These are phyloP conservation scores for Synanthedon formicaeformis DNA, from an alignment of 2,888 invertebrate genomes.

Conservation along the genomic window DNA sequence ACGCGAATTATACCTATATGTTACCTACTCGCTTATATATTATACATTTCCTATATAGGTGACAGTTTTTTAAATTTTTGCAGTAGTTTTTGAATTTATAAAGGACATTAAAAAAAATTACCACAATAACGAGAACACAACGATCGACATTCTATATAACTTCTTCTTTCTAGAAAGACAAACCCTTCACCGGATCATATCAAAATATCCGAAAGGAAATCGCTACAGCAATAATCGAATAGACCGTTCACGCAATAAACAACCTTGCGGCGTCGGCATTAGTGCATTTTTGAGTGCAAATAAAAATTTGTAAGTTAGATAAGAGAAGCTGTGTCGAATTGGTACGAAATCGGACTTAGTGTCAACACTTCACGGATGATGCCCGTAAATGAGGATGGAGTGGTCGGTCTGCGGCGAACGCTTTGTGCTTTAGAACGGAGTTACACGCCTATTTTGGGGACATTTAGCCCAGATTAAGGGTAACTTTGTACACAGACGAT, in stretches of 20 bases:
- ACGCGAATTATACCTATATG: too few species aligned
- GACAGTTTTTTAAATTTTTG: too few species aligned
- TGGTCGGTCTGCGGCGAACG: conserved; percentile 15
- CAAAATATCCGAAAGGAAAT: conserved; percentile 31
- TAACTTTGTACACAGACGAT: conserved; percentile 1
- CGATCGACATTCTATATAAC: conserved; percentile 10
- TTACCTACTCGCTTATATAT: too few species aligned
- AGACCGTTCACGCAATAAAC: conserved; percentile 10
- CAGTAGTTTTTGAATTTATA: too few species aligned
- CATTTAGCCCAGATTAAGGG: conserved; percentile 7
- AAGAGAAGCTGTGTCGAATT: conserved; percentile 50
- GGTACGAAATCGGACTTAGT: conserved; percentile 62
- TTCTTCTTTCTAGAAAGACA: conserved; percentile 6
- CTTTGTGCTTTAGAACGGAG: conserved; percentile 43
- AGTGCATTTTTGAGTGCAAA: conserved; percentile 6
- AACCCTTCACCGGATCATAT: conserved; percentile 13
- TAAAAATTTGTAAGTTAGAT: conserved; percentile 27
- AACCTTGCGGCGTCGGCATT: conserved; percentile 14
- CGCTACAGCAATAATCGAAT: conserved; percentile 1
- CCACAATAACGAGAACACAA: background rate
- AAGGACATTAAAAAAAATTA: background rate
- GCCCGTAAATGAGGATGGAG: conserved; percentile 31
- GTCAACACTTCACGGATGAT: conserved; percentile 60
- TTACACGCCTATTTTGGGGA: conserved; percentile 13
- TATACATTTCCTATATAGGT: too few species aligned